Base-by-base conservation (phyloP, 2,888 invertebrate genomes). In the Ophion costatus region DNA sequence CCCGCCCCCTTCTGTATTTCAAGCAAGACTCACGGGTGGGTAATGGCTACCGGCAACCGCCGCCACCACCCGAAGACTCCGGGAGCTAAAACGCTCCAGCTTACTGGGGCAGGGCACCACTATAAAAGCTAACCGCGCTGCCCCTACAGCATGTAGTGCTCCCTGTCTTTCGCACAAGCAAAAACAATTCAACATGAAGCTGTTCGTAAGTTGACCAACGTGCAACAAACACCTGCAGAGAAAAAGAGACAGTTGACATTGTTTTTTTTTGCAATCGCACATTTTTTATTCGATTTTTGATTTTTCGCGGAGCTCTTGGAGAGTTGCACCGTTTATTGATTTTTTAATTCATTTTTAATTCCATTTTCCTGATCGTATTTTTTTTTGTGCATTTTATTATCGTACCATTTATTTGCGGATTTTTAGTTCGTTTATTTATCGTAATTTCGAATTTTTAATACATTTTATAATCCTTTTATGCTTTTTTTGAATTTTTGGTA, bases 61-160 rank as follows among this genome's bases (percentile, higher is more conserved):
- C 83, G 75, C 83, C 85, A 77, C 80, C 78, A 45, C 45, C 45
- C 45, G 33, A 69, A 57, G 56, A 29, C 71, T 71, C 61, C 17
- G 45, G 51, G 79, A 33, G 69, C 81, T 67, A 64, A 79, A 64
- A 74, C 38, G 51, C 70, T 74, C 59, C 69, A 77, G 51, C 81
- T 64, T 77, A 76, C 90, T 86, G 91, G 91, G 93, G 92, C 92
- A 91, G 91, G 91, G 91, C 91, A 89, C 89, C 88, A 88, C 91
- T 94, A 94, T 94, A 94, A 93, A 94, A 94, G 94, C 93, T 91
- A 91, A 91, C 91, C 88, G 87, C 90, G 89, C 89, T 88, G 92
- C 90, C 91, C 92, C 92, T 91, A 87, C 79, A 89, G 89, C 89
- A 92, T 89, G 91, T 92, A 93, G 93, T 93, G 91, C 91, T 90